phyloP scores from a whole-genome alignment of 64 coral and sea anemone genomes.

The Stylophora pistillata region DNA sequence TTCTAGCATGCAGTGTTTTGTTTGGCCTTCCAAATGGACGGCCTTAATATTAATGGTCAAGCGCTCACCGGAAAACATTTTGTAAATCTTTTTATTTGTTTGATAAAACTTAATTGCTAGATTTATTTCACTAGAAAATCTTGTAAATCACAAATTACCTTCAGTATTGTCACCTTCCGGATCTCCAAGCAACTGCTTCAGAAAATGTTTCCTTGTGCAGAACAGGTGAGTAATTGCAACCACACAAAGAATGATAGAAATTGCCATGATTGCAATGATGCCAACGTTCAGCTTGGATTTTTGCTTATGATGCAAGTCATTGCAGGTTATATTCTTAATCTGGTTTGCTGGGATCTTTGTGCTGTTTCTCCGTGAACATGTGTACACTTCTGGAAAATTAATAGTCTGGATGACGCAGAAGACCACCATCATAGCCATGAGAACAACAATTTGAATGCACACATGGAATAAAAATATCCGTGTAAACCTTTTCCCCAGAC shows the following conservation, averaged over 20 bases:
- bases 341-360: not conserved
- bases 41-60: no score
- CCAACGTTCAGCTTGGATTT: conserved; percentile 7
- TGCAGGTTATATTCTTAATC: conserved; percentile 3
- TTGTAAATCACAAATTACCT: no score
- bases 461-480: not conserved
- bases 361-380: not conserved
- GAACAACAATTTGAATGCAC: not conserved
- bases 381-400: not conserved
- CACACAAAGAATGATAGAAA: not conserved
- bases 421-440: not conserved
- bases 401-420: not conserved
- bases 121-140: no score
- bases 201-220: not conserved
- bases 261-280: conserved; percentile 2
- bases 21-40: no score
- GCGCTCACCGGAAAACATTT: no score
- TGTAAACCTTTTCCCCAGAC: not conserved
- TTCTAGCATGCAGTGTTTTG: no score
- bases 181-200: not conserved
- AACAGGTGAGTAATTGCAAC: not conserved
- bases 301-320: conserved; percentile 4
- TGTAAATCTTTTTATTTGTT: no score
- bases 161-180: not conserved
- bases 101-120: no score